Evolutionary conservation across 2,797 vertebrate genomes (phyloP), one percentile per base, ranked within the genome.

Genomic region (Darevskia nairensis): DNA sequence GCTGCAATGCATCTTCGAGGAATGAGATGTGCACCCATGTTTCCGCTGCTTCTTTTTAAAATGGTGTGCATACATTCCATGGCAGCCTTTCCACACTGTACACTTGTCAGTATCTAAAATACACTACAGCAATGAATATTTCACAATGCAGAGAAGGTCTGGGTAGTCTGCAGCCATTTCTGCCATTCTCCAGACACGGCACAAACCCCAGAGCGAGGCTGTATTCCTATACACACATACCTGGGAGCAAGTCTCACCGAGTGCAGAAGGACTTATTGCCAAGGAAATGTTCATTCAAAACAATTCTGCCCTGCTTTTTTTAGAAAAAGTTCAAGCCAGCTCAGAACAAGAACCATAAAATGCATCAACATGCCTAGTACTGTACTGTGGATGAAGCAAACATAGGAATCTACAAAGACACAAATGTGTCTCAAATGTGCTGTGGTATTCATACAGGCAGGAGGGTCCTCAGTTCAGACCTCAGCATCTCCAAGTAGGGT

Each of bases 11-110:
- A 41, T 86, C 39, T 81, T 15, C 77, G 81, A 59, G 15, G 75
- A 77, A 2, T 0, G 41, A 87, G 77, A 85, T 86, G 89, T 92
- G 11, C 17, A 19, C 44, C 19, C 55, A 83, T 4, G 46, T 79
- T 41, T 89, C 74, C 21, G 74, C 0, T 89, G 87, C 87, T 69
- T 83, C 74, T 84, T 87, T 90, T 89, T 29, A 27, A 25, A 64
- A 27, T 17, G 27, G 25, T 29, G 2, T 69, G n/a, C 55, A 21
- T 41, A 85, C 29, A 10, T 93, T 71, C 91, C 89, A 91, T 92
- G 86, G 93, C 84, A 92, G 91, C 91, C 55, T 39, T 72, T 4
- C 91, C 71, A 6, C 50, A 39, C 82, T 66, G 17, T 77, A 39
- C 17, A 15, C 50, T 55, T 55, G 50, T 88, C 81, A 46, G 74